Base-by-base conservation (phyloP, 2,113 vertebrate genomes). In the Tautogolabrus adspersus region DNA sequence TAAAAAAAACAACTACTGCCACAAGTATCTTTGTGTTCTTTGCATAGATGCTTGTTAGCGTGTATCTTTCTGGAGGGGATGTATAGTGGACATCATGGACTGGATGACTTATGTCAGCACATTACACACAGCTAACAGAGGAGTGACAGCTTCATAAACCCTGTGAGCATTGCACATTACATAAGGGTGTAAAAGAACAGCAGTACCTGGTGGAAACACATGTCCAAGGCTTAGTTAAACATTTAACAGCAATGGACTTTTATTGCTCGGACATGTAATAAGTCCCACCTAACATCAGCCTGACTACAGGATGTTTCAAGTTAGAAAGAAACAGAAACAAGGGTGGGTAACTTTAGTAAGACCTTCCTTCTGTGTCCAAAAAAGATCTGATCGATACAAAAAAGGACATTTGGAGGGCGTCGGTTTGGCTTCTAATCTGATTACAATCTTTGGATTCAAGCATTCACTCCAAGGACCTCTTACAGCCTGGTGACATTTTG, bases 191-290 rank as follows among this genome's bases (percentile, higher is more conserved):
- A 42, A 66, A 64, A 63, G 42, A 58, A 71, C 42, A 72, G 56
- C 30, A 37, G 54, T 38, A 0, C 11, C 51, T 66, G 26, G 47
- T 73, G 40, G 59, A 61, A 47, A 57, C 19, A 26, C 37, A 21
- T 2, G 9, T 55, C 60, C 70, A 22, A 15, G 62, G 44, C 55
- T 8, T 21, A 51, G 87, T 89, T 85, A 83, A 88, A 84, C 82
- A 82, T 66, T 83, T 8, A 83, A 84, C 55, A 68, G 71, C 44
- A 52, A 12, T 16, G 63, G 26, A 21, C 2, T 51, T 78, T 82
- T 66, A 80, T 54, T 40, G 44, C 44, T 60, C 54, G 42, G 16
- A 66, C 65, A 46, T 57, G 26, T 11, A 67, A 37, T 60, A 60
- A 70, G 37, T 10, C 34, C n/a, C 44, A 64, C n/a, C 6, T 72